Conservation (phyloP, 2,888 invertebrate genomes). For the Coleophora flavipennella region DNA sequence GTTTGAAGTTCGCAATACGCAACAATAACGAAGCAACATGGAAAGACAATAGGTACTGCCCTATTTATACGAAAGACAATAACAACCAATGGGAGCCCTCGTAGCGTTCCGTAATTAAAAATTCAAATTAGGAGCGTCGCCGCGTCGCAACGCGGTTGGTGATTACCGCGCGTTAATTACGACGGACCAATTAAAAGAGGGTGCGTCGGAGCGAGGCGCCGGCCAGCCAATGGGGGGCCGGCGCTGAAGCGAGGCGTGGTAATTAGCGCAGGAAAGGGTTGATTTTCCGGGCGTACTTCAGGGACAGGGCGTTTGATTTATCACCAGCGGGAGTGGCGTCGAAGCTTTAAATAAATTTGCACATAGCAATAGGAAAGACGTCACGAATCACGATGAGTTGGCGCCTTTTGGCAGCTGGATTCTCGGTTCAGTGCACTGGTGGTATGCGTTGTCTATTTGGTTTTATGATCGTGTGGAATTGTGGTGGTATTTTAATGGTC, state of each 20-base stretch:
- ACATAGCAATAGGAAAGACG: background rate
- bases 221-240: slow-evolving; percentile 48
- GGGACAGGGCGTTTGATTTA: slow-evolving; percentile 49
- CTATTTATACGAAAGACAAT: slow-evolving; percentile 36
- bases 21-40: background rate
- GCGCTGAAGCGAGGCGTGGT: slow-evolving; percentile 65
- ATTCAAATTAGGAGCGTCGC: slow-evolving; percentile 64
- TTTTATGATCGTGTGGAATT: no score
- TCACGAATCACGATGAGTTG: background rate
- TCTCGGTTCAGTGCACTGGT: no score
- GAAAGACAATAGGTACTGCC: slow-evolving; percentile 54
- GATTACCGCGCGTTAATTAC: slow-evolving; percentile 67
- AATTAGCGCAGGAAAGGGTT: slow-evolving; percentile 67
- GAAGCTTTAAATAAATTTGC: slow-evolving; percentile 16
- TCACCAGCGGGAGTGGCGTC: slow-evolving; percentile 42
- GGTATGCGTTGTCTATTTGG: background rate
- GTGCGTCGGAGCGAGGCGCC: slow-evolving; percentile 43
- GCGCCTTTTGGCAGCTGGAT: no score
- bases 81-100: slow-evolving; percentile 46
- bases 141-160: slow-evolving; percentile 52
- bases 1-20: slow-evolving; percentile 2
- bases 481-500: no score
- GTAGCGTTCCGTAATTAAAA: slow-evolving; percentile 56
- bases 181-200: slow-evolving; percentile 62
- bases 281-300: slow-evolving; percentile 59